A percentile compares a stretch with the other conserved stretches of the same genome.
Evolutionary conservation across 92 coral and sea anemone species (phyloP).

Genomic region (Epizoanthus fatuus): DNA sequence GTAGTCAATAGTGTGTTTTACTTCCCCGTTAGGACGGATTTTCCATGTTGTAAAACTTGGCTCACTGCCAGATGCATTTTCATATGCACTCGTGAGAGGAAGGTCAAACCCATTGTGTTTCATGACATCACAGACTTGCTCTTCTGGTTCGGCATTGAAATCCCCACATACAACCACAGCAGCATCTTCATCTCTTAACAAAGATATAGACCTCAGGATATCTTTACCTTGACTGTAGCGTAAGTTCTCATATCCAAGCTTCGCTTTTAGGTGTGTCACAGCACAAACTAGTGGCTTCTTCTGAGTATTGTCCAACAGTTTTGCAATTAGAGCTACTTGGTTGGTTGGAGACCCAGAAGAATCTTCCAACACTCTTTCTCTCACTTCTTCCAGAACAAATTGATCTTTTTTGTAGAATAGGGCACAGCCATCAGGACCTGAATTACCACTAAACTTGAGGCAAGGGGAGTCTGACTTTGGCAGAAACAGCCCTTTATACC

Average conservation of each 20-base stretch:
- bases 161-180: slow-evolving; percentile 89
- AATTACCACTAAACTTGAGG: slow-evolving; percentile 78
- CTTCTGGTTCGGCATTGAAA: slow-evolving; percentile 96
- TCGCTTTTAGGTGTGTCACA: slow-evolving; percentile 95
- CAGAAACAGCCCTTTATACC: slow-evolving; percentile 77
- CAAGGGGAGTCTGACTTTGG: slow-evolving; percentile 95
- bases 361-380: slow-evolving; percentile 73
- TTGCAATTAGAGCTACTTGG: slow-evolving; percentile 85
- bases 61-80: slow-evolving; percentile 72
- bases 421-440: slow-evolving; percentile 98
- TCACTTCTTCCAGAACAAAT: slow-evolving; percentile 62
- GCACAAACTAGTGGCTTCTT: slow-evolving; percentile 71
- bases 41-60: slow-evolving; percentile 95
- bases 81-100: slow-evolving; percentile 75
- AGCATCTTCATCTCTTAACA: slow-evolving; percentile 58
- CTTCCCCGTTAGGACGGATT: slow-evolving; percentile 86
- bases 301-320: slow-evolving; percentile 68
- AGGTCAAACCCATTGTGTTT: slow-evolving; percentile 59
- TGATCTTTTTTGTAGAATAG: slow-evolving; percentile 84
- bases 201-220: slow-evolving; percentile 67
- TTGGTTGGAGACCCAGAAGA: slow-evolving; percentile 73
- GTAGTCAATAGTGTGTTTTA: slow-evolving; percentile 93
- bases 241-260: slow-evolving; percentile 72
- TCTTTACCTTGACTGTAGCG: slow-evolving; percentile 81
- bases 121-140: slow-evolving; percentile 86